Conservation (phyloP, 2,888 invertebrate species). For the Allophyes oxyacanthae region DNA sequence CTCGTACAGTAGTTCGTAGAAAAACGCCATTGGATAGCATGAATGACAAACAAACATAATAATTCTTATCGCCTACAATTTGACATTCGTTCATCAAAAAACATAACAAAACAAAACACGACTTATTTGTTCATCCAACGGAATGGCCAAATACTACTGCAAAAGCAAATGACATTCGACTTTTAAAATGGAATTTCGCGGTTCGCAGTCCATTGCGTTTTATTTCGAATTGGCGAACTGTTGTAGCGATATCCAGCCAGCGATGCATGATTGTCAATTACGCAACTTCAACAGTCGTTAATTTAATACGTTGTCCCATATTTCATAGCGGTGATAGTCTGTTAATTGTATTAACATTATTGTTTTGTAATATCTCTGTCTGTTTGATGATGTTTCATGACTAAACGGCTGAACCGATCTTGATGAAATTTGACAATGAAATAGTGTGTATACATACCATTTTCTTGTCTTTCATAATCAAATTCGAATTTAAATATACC, state of each 20-base stretch:
- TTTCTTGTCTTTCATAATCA: too few relatives aligned
- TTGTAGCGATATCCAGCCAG: conserved; percentile 26
- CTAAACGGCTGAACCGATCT: too few relatives aligned
- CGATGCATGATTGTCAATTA: conserved; percentile 58
- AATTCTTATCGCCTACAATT: too few relatives aligned
- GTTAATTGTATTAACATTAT: conserved; percentile 32
- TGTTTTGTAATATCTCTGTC: too few relatives aligned
- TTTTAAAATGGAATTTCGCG: conserved; percentile 53
- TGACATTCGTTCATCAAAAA: conserved; percentile 9
- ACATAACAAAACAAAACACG: conserved; percentile 12
- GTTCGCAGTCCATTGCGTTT: conserved; percentile 52
- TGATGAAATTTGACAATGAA: too few relatives aligned
- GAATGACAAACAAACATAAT: too few relatives aligned
- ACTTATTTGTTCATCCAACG: conserved; percentile 6
- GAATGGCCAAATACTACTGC: conserved; percentile 42
- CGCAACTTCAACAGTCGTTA: conserved; percentile 44
- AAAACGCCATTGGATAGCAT: too few relatives aligned
- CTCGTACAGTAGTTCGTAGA: too few relatives aligned
- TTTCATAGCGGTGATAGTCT: conserved; percentile 34
- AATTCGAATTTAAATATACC: too few relatives aligned
- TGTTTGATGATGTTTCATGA: too few relatives aligned
- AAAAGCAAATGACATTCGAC: conserved; percentile 49
- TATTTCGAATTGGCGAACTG: conserved; percentile 44
- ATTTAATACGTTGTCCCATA: conserved; percentile 49
- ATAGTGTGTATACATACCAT: too few relatives aligned